Evolutionary conservation across 2,888 invertebrate species (phyloP).

Genomic region (Charanyca ferruginea): DNA sequence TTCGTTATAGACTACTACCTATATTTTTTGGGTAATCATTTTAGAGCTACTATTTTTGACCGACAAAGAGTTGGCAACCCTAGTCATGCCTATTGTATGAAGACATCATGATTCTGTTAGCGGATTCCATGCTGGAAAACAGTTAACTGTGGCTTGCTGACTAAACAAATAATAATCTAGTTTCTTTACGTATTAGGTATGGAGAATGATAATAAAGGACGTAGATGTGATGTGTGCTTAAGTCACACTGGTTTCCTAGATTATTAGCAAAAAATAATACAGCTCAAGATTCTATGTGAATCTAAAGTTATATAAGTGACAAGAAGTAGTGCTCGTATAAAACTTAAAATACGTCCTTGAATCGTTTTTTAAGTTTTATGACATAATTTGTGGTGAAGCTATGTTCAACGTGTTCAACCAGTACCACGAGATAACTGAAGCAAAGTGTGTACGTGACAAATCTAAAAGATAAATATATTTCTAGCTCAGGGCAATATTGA

Average conservation of each 20-base stretch:
- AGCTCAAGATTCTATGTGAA: constrained; percentile 23
- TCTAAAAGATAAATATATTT: constrained; percentile 35
- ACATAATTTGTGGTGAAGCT: constrained; percentile 29
- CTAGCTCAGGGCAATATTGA: constrained; percentile 50
- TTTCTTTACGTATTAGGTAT: not conserved
- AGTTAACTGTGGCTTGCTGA: constrained; percentile 4
- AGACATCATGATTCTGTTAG: not conserved
- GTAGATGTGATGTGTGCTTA: constrained; percentile 3
- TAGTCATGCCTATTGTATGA: too few relatives aligned
- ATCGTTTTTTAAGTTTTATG: too few relatives aligned
- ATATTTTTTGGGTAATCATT: too few relatives aligned
- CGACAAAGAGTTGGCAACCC: too few relatives aligned
- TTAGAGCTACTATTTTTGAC: too few relatives aligned
- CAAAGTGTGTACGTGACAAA: constrained; percentile 50
- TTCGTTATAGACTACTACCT: too few relatives aligned
- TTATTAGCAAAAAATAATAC: not conserved
- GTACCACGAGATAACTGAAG: constrained; percentile 40
- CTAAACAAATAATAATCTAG: constrained; percentile 6
- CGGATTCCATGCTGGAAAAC: not conserved
- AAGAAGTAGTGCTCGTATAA: constrained; percentile 24
- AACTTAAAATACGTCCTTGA: too few relatives aligned
- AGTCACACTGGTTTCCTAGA: constrained; percentile 21
- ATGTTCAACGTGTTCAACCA: too few relatives aligned
- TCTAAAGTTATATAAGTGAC: constrained; percentile 12
- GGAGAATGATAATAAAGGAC: not conserved